A percentile compares a stretch with the other conserved stretches of the same genome.
These are phyloP conservation scores for Dasyornis broadbenti DNA, from an alignment of 2,113 vertebrate genomes.

Conservation along the genomic window DNA sequence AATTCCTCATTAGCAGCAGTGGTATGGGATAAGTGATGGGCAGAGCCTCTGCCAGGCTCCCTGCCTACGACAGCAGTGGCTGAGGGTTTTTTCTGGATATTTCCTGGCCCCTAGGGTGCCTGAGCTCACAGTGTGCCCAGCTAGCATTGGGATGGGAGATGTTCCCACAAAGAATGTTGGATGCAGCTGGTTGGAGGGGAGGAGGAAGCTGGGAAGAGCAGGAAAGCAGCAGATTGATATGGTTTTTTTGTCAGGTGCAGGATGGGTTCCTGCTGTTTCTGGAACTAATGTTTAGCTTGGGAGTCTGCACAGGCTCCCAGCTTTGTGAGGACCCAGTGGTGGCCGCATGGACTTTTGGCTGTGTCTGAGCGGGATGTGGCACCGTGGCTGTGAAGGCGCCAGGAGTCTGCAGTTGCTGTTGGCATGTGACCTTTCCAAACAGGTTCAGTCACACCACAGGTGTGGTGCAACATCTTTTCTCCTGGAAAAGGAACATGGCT, in stretches of 20 bases:
- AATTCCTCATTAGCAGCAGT: no score
- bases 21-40: background rate
- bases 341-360: accelerated
- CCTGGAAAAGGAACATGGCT: background rate
- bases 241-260: background rate
- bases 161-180: background rate
- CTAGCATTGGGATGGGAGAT: background rate
- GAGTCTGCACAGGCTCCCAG: background rate
- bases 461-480: background rate
- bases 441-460: background rate
- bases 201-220: background rate
- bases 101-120: background rate
- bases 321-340: background rate
- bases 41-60: background rate
- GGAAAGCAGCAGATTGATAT: background rate
- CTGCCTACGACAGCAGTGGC: background rate
- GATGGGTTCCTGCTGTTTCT: background rate
- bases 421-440: background rate
- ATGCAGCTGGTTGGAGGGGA: background rate
- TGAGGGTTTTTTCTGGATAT: background rate
- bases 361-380: background rate
- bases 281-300: background rate
- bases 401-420: background rate
- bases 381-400: background rate
- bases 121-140: background rate